Conservation (phyloP, 1,140 invertebrate genomes). For the Drosophila kanapiae region DNA sequence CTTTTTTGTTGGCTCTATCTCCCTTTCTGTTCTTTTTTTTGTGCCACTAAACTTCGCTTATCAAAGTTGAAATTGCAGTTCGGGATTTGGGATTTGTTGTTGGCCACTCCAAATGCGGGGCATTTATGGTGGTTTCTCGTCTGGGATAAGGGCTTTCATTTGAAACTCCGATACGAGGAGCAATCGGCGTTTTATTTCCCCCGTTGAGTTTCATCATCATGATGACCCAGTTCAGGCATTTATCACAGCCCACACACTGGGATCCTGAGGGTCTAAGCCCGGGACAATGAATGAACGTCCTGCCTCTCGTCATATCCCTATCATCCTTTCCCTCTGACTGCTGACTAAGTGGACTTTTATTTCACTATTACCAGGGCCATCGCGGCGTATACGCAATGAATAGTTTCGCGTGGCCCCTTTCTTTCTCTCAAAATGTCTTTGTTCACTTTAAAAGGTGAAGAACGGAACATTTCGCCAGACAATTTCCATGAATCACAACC, state of each 20-base stretch:
- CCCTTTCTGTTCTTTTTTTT: background rate
- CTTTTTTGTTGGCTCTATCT: background rate
- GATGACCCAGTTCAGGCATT: conserved; percentile 68
- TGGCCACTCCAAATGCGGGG: conserved; percentile 38
- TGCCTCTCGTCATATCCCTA: conserved; percentile 8
- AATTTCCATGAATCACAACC: conserved; percentile 13
- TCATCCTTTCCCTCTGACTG: background rate
- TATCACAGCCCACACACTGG: conserved; percentile 46
- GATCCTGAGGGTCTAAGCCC: conserved; percentile 34
- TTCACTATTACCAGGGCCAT: conserved; percentile 51
- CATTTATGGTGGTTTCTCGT: conserved; percentile 35
- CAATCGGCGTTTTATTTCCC: conserved; percentile 53
- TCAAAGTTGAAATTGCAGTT: conserved; percentile 72
- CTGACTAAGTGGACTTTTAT: conserved; percentile 67
- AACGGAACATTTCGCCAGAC: background rate
- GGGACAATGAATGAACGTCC: conserved; percentile 24
- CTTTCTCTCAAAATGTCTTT: conserved; percentile 12
- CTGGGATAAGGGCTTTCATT: conserved; percentile 33
- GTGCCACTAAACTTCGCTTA: conserved; percentile 54
- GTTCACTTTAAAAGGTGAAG: background rate
- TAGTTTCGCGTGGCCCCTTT: conserved; percentile 20
- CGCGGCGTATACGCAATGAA: conserved; percentile 14
- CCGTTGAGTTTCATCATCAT: conserved; percentile 45
- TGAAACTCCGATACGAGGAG: conserved; percentile 41
- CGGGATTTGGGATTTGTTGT: conserved; percentile 17